Conservation (phyloP, 2,888 invertebrate species). For the Hirtodrosophila duncani region DNA sequence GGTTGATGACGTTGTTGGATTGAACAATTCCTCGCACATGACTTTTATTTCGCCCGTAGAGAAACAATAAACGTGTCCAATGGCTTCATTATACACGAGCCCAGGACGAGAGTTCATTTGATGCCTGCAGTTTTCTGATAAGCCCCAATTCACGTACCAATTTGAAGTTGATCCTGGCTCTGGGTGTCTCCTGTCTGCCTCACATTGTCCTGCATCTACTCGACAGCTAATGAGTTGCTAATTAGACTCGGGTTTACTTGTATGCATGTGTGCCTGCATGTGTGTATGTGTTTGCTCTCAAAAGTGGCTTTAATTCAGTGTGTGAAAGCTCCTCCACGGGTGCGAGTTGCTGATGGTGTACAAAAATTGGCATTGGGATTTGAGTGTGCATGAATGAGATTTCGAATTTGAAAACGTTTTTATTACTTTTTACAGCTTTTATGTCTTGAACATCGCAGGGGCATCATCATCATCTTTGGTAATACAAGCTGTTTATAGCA, state of each 20-base stretch:
- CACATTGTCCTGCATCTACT: slow-evolving; percentile 47
- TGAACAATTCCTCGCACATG: slow-evolving; percentile 25
- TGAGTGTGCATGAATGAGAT: slow-evolving; percentile 14
- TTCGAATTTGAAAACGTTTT: slow-evolving; percentile 20
- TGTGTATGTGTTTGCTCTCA: slow-evolving; percentile 15
- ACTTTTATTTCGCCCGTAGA: slow-evolving; percentile 24
- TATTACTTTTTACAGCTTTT: background rate
- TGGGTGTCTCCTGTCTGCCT: background rate
- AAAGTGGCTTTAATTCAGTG: slow-evolving; percentile 37
- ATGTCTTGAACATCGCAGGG: no score
- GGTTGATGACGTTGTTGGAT: no score
- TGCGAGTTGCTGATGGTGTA: no score
- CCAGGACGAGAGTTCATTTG: slow-evolving; percentile 1
- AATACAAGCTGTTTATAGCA: no score
- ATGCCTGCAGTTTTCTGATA: slow-evolving; percentile 54
- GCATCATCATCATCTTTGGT: no score
- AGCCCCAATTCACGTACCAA: slow-evolving; percentile 44
- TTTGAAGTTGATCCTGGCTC: background rate
- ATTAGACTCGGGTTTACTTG: slow-evolving; percentile 44
- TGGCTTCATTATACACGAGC: background rate
- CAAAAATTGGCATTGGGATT: no score
- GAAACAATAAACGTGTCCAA: slow-evolving; percentile 37
- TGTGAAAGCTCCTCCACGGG: no score
- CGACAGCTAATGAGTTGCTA: slow-evolving; percentile 62
- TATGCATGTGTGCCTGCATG: slow-evolving; percentile 15